Base-by-base conservation (phyloP, 1,140 invertebrate species). In the Pentalonia nigronervosa region DNA sequence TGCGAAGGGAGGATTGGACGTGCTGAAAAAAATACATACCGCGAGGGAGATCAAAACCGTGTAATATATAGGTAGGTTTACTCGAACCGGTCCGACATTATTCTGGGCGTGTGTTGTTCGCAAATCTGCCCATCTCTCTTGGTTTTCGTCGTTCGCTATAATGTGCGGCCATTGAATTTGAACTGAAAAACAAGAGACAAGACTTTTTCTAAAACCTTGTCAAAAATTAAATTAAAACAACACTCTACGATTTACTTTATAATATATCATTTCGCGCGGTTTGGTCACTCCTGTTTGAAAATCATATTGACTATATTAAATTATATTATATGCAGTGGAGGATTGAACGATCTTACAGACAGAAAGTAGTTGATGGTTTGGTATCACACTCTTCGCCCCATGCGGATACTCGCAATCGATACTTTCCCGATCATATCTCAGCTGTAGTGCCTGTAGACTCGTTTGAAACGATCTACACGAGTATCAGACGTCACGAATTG, bases 21-120 rank as follows among this genome's bases (percentile, higher is more conserved):
- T 14, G n/a, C 1, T 11, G n/a, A 23, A 88, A 48, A 34, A 48
- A 88, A 84, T 84, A 84, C 36, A 48, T 17, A 86, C 45, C 23
- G 14, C 11, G 41, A 47, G 45, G 45, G 45, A 76, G 30, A 86
- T n/a, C 41, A 41, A 30, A 0, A 25, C n/a, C 21, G 83, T 84
- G 41, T 11, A 14, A 30, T 45, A 45, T 11, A 41, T 36, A 84
- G 36, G 8, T 36, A 41, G 36, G 25, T 45, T 11, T 30, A 47
- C 41, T 30, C 30, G 60, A 91, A 91, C 45, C 90, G 56, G 90
- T 91, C 60, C 41, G 20, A n/a, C 36, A 76, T 76, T 48, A 30
- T 91, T 67, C 30, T 76, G 41, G 56, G 56, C 56, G 90, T 91
- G 90, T 76, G 30, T 9, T 90, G 36, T 47, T 60, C 3, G 90